phyloP scores from a whole-genome alignment of 2,113 vertebrate species.

The Daboia siamensis region DNA sequence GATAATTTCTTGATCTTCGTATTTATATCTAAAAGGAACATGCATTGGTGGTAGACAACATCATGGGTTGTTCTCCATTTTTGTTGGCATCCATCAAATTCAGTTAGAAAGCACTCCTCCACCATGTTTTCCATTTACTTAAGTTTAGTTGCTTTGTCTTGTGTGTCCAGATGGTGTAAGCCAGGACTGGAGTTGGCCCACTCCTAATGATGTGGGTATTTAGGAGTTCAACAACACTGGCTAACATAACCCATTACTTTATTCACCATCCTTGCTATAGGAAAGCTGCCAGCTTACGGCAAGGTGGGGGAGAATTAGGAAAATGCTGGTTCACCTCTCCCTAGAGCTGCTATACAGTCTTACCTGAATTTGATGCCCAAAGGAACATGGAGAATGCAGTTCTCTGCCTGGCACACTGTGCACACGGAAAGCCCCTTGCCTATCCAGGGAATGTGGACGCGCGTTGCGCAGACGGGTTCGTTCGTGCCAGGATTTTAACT shows the following conservation, averaged over 20 bases:
- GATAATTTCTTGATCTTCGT: neutral
- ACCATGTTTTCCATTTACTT: neutral
- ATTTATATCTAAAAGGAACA: neutral
- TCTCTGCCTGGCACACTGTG: slow-evolving; percentile 60
- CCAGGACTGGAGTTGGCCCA: neutral
- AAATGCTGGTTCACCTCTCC: no score
- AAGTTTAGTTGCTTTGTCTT: neutral
- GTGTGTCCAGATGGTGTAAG: neutral
- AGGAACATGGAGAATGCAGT: slow-evolving; percentile 18
- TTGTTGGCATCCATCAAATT: neutral
- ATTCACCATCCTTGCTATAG: neutral
- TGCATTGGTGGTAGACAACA: neutral
- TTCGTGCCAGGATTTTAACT: slow-evolving; percentile 84
- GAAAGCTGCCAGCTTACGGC: neutral
- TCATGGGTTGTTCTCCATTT: neutral
- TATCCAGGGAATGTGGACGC: slow-evolving; percentile 65
- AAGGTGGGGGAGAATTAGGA: neutral
- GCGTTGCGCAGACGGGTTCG: slow-evolving; percentile 70
- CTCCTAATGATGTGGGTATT: neutral
- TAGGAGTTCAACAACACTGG: neutral
- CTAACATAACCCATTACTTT: neutral
- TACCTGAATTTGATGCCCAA: slow-evolving; percentile 47
- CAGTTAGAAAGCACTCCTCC: neutral
- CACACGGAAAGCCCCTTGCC: slow-evolving; percentile 71
- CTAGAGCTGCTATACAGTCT: neutral